Base-by-base conservation (phyloP, 2,888 invertebrate genomes). In the Mesorhabditis belari region DNA sequence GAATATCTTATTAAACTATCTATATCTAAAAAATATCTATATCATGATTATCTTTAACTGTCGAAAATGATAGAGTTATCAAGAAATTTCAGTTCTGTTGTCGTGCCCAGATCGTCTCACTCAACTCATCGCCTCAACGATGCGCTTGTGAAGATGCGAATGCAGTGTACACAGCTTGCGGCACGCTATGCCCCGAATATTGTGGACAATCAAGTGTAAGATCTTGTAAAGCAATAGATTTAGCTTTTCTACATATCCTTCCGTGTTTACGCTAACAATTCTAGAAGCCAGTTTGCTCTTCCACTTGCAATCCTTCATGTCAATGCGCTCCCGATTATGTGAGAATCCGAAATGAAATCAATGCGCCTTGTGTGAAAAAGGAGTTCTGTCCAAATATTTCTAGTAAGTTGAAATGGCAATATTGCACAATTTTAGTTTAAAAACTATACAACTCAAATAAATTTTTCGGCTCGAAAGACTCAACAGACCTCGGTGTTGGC, bases 181-280 rank as follows among this genome's bases (percentile, higher is more conserved):
- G 71, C 17, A 71, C 66, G 2, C 57, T 71, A 5, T 73, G 73
- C 58, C 73, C 73, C 5, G 73, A 73, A 28, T 73, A 73, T 50
- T 73, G 73, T 58, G 69, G 70, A 12, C 67, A 69, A 25, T 68
- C 68, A 5, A 62, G 69, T 2, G 64, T 70, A 29, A 54, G 44
- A 3, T 9, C 4, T 12, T 3, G 12, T 12, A 21, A 12, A 1
- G 55, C 2, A 9, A 25, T 9, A 54, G 12, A 54, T 26, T 24
- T 25, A 51, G 12, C 21, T 23, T 19, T 9, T n/a, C 12, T 19
- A 51, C 51, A 19, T 51, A n/a, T 9, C 51, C 12, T 51, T 51
- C 19, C 21, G 12, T 19, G 23, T 17, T 54, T 54, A 21, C 25
- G 12, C 12, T 23, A 25, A 19, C 27, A 17, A 25, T 54, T 54